A percentile compares a stretch with the other conserved stretches of the same genome.
Evolutionary conservation across 2,797 vertebrate species (phyloP).

Genomic region (Meriones psammophilus): DNA sequence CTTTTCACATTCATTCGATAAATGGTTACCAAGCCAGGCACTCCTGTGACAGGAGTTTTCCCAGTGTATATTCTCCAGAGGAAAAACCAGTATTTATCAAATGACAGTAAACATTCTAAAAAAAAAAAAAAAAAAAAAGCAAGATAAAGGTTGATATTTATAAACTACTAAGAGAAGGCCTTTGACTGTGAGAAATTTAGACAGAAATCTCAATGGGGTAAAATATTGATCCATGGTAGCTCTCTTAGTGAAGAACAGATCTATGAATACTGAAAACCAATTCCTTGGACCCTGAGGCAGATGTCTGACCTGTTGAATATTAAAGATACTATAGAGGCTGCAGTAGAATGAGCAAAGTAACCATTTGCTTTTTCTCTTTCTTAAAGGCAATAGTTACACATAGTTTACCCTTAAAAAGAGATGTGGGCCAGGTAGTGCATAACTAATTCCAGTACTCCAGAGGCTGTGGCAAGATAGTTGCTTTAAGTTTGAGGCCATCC

Average conservation of each 20-base stretch:
- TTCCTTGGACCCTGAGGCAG: background rate
- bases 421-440: background rate
- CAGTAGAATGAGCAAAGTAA: constrained; percentile 2
- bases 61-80: background rate
- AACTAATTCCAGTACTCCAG: background rate
- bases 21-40: background rate
- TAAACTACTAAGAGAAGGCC: background rate
- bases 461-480: background rate
- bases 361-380: constrained; percentile 16
- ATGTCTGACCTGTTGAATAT: constrained; percentile 42
- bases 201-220: background rate
- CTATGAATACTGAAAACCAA: background rate
- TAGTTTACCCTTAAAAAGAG: background rate
- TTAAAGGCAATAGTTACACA: constrained; percentile 43
- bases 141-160: background rate
- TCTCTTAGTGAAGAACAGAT: background rate
- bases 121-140: constrained; percentile 54
- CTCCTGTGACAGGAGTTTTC: background rate
- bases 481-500: background rate
- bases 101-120: background rate
- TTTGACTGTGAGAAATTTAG: constrained; percentile 20
- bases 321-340: background rate
- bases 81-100: constrained; percentile 41
- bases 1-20: constrained; percentile 38
- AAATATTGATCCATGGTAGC: background rate